phyloP scores from a whole-genome alignment of 2,888 invertebrate genomes.

The Pristionchus entomophagus region DNA sequence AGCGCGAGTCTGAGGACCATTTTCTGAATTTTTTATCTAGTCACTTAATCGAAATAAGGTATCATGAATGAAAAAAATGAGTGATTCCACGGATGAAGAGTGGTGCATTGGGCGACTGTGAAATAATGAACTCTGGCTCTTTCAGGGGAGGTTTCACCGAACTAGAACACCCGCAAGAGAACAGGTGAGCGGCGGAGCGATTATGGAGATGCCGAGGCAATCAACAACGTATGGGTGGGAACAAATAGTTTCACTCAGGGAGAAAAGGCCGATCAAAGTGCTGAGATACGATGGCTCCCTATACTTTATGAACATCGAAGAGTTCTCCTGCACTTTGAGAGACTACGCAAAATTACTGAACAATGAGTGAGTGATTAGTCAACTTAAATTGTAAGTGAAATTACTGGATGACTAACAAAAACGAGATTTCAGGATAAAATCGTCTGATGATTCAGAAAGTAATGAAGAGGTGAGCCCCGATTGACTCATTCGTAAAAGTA shows the following conservation, averaged over 20 bases:
- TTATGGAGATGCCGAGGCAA: not conserved
- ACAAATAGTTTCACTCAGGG: not conserved
- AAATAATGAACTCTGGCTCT: not conserved
- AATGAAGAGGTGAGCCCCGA: not conserved
- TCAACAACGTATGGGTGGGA: slow-evolving; percentile 4
- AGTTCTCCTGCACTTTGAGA: not conserved
- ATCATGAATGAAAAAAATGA: not conserved
- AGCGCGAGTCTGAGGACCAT: not conserved
- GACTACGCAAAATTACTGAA: not conserved
- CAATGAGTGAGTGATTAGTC: not conserved
- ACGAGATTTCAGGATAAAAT: not conserved
- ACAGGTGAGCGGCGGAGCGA: slow-evolving; percentile 10
- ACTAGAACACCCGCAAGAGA: not conserved
- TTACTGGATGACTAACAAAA: slow-evolving; percentile 10
- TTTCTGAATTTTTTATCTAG: not conserved
- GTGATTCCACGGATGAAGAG: too few relatives aligned
- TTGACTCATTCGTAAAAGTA: not conserved
- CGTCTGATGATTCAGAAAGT: not conserved
- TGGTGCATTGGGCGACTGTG: too few relatives aligned
- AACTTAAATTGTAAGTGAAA: not conserved
- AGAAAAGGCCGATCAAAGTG: not conserved
- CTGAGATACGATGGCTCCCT: slow-evolving; percentile 42
- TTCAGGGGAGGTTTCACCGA: slow-evolving; percentile 25
- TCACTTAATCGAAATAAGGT: not conserved
- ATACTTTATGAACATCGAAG: slow-evolving; percentile 44